These are phyloP conservation scores for Acanthoscelides obtectus DNA, from an alignment of 2,888 invertebrate genomes.

Conservation along the genomic window DNA sequence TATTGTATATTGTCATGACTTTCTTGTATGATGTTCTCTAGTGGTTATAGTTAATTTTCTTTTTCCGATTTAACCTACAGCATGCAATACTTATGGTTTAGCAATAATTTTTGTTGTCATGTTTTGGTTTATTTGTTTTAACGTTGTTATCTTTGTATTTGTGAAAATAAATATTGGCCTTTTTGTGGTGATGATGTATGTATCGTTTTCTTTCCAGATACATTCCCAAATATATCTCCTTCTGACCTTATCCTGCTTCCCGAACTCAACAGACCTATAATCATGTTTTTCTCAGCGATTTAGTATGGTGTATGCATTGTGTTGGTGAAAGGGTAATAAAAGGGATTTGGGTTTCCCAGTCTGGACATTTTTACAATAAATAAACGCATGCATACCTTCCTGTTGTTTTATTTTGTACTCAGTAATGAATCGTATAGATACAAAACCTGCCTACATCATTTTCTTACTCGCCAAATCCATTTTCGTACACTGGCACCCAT, in stretches of 20 bases:
- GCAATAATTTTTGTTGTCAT: slow-evolving; percentile 11
- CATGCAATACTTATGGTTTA: background rate
- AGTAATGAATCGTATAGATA: no score
- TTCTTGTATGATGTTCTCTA: background rate
- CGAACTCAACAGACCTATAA: background rate
- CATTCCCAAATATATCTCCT: slow-evolving; percentile 39
- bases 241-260: slow-evolving; percentile 25
- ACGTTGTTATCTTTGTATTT: slow-evolving; percentile 3
- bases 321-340: no score
- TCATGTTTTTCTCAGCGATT: background rate
- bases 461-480: no score
- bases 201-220: slow-evolving; percentile 35
- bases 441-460: no score
- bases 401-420: background rate
- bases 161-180: slow-evolving; percentile 5
- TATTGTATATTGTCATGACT: background rate
- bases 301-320: background rate
- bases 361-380: background rate
- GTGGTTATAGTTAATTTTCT: background rate
- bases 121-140: slow-evolving; percentile 9
- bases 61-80: background rate
- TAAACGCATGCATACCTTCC: background rate
- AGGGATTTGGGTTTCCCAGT: no score
- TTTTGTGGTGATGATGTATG: slow-evolving; percentile 9
- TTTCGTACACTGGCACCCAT: no score